These are phyloP conservation scores for Zingel zingel DNA, from an alignment of 2,113 vertebrate species.

Conservation along the genomic window DNA sequence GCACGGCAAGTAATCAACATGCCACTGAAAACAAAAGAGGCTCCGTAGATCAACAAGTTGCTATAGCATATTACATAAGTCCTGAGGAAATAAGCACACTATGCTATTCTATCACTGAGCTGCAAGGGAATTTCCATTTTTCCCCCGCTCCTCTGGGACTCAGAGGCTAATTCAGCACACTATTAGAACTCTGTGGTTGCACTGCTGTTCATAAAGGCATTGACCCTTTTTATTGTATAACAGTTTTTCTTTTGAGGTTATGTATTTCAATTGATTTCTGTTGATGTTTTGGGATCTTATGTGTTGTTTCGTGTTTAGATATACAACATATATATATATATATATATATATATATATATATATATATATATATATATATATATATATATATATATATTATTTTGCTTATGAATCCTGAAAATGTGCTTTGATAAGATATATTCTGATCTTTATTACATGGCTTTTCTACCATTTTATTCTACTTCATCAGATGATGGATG, in stretches of 20 bases:
- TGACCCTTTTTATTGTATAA: too few relatives aligned
- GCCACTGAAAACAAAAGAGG: conserved; percentile 65
- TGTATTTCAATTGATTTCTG: background rate
- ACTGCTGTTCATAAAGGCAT: background rate
- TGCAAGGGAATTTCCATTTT: background rate
- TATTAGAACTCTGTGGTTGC: background rate
- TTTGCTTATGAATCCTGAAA: background rate
- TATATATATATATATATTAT: too few relatives aligned
- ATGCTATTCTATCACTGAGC: conserved; percentile 19
- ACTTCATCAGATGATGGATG: background rate
- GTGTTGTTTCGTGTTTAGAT: background rate
- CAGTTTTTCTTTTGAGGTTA: background rate
- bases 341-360: too few relatives aligned
- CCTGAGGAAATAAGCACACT: conserved; percentile 52
- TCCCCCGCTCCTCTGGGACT: conserved; percentile 3
- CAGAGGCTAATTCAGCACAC: background rate
- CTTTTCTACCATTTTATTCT: background rate
- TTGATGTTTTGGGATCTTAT: background rate
- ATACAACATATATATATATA: background rate
- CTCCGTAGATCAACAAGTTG: conserved; percentile 59
- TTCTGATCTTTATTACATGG: background rate
- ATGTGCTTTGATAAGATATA: background rate
- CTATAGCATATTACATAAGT: conserved; percentile 58
- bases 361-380: too few relatives aligned
- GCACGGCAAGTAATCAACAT: conserved; percentile 52